Evolutionary conservation across 2,888 invertebrate genomes (phyloP).

Genomic region (Phortica magna): DNA sequence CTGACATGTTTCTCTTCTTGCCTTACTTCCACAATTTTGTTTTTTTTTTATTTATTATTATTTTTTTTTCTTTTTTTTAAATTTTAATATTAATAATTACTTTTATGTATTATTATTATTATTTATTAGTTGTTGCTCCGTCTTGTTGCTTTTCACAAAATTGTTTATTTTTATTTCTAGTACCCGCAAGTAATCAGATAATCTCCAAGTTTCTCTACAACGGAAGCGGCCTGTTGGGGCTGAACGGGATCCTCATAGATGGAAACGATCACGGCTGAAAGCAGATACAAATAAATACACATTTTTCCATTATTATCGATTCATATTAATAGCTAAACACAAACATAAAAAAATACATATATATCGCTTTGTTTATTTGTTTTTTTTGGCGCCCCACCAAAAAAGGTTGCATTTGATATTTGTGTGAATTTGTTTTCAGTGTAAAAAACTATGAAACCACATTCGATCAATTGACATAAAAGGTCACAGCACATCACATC

Average conservation of each 20-base stretch:
- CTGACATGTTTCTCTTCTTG: neutral
- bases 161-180: conserved; percentile 81
- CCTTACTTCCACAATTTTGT: conserved; percentile 47
- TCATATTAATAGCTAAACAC: conserved; percentile 1
- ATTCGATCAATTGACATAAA: neutral
- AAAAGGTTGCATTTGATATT: neutral
- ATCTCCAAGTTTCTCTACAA: conserved; percentile 98
- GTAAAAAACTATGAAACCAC: neutral
- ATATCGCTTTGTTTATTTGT: neutral
- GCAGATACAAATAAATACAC: conserved; percentile 59
- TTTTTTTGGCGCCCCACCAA: neutral
- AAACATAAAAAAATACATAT: conserved; percentile 24
- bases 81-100: conserved; percentile 78
- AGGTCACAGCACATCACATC: neutral
- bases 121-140: conserved; percentile 53
- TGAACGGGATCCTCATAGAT: conserved; percentile 97
- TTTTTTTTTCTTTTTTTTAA: conserved; percentile 65
- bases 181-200: conserved; percentile 98
- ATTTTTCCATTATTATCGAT: conserved; percentile 34
- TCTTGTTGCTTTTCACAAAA: conserved; percentile 54
- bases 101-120: conserved; percentile 46
- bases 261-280: conserved; percentile 94
- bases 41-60: conserved; percentile 43
- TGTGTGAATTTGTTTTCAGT: neutral
- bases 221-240: conserved; percentile 97